These are phyloP conservation scores for Amblyjoppa proteus DNA, from an alignment of 2,888 invertebrate genomes.

Conservation along the genomic window DNA sequence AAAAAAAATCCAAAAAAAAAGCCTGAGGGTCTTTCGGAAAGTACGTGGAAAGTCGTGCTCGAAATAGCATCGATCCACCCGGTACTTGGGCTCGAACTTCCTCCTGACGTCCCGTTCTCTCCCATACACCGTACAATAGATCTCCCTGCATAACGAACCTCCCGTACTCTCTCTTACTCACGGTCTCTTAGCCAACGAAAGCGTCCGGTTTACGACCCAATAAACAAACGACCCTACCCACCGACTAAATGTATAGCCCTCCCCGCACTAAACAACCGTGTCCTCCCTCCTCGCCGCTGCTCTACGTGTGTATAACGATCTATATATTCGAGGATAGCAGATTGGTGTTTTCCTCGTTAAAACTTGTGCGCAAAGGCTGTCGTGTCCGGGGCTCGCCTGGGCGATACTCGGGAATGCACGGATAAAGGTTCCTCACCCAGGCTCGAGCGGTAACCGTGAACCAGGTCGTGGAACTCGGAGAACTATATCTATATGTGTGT, in stretches of 20 bases:
- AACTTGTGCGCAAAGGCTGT: slow-evolving; percentile 68
- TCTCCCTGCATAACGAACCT: slow-evolving; percentile 57
- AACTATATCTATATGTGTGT: slow-evolving; percentile 21
- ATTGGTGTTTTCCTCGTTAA: slow-evolving; percentile 75
- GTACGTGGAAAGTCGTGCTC: slow-evolving; percentile 22
- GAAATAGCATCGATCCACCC: slow-evolving; percentile 24
- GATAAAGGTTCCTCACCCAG: background rate
- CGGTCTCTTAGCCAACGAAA: slow-evolving; percentile 60
- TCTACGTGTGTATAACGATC: slow-evolving; percentile 62
- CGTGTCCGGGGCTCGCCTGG: slow-evolving; percentile 38
- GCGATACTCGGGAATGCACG: slow-evolving; percentile 32
- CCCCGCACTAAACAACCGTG: slow-evolving; percentile 47
- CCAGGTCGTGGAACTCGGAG: slow-evolving; percentile 21
- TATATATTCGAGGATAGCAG: slow-evolving; percentile 67
- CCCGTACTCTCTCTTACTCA: slow-evolving; percentile 46
- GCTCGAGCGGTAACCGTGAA: background rate
- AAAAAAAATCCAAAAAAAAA: background rate
- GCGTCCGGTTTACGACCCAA: slow-evolving; percentile 73
- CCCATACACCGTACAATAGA: slow-evolving; percentile 43
- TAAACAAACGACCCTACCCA: slow-evolving; percentile 72
- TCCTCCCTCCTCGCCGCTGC: slow-evolving; percentile 33
- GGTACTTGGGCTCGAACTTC: slow-evolving; percentile 24
- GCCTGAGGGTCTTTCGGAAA: background rate
- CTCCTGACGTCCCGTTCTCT: slow-evolving; percentile 30
- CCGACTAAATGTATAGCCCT: slow-evolving; percentile 65